Conservation (phyloP, 1,140 invertebrate genomes). For the Lordiphosa collinella region DNA sequence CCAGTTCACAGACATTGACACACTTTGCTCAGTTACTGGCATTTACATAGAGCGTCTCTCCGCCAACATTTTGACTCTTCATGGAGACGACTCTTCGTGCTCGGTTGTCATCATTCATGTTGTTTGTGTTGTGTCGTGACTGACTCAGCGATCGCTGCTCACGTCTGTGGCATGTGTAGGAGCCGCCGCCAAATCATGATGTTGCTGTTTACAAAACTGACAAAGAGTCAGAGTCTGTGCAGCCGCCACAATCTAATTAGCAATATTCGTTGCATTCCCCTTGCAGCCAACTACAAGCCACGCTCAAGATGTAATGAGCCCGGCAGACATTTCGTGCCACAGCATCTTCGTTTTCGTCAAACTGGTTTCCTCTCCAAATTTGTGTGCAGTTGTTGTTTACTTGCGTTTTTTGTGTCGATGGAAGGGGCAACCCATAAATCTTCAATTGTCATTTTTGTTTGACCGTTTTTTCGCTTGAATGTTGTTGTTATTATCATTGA, state of each 20-base stretch:
- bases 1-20: constrained; percentile 79
- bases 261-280: constrained; percentile 42
- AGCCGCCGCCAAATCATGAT: constrained; percentile 29
- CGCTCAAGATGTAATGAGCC: constrained; percentile 68
- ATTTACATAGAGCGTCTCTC: constrained; percentile 4
- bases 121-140: constrained; percentile 7
- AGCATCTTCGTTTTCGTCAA: constrained; percentile 37
- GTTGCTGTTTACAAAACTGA: constrained; percentile 19
- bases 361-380: constrained; percentile 30
- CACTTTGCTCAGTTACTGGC: constrained; percentile 41
- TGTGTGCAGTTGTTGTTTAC: constrained; percentile 4
- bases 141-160: constrained; percentile 23
- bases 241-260: constrained; percentile 60
- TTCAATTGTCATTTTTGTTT: constrained; percentile 67
- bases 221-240: constrained; percentile 29
- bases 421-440: constrained; percentile 38
- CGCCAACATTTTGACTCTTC: neutral
- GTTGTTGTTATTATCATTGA: constrained; percentile 12
- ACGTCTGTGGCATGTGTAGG: constrained; percentile 53
- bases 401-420: constrained; percentile 15
- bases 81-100: constrained; percentile 14
- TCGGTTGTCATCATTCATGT: constrained; percentile 18
- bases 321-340: constrained; percentile 53
- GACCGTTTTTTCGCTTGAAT: constrained; percentile 61
- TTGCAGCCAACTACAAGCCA: constrained; percentile 40